Percentiles rank a stretch among this genome's conserved stretches.
Conservation (phyloP, 1,140 invertebrate genomes). For the Lamellibrachia luymesi region DNA sequence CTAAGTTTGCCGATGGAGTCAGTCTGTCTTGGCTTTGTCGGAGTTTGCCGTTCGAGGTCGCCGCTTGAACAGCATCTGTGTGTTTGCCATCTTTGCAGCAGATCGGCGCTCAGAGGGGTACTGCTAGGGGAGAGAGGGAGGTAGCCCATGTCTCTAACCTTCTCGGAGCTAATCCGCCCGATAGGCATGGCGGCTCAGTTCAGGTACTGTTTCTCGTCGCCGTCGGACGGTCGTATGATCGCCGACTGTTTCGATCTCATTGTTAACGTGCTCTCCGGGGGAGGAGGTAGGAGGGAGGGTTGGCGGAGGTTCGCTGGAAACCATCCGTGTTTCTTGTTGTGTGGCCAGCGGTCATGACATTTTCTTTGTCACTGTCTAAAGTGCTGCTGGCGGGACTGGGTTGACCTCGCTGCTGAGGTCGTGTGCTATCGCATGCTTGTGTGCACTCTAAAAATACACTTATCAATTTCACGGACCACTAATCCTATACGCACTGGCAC, state of each 20-base stretch:
- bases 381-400: constrained; percentile 1
- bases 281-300: not conserved
- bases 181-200: constrained; percentile 87
- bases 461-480: not conserved
- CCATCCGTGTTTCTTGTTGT: not conserved
- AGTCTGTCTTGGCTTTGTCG: constrained; percentile 11
- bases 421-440: not conserved
- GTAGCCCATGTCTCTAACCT: constrained; percentile 45
- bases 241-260: constrained; percentile 17
- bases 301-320: constrained; percentile 3
- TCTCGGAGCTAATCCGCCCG: constrained; percentile 70
- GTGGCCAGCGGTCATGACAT: not conserved
- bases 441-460: not conserved
- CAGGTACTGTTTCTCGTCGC: constrained; percentile 68
- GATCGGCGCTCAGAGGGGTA: constrained; percentile 40
- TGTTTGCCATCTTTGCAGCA: constrained; percentile 18
- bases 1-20: not conserved
- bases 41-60: constrained; percentile 18
- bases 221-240: constrained; percentile 9
- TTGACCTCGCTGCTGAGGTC: not conserved
- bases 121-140: constrained; percentile 50
- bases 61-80: not conserved
- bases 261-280: constrained; percentile 30
- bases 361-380: not conserved
- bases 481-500: not conserved